Conservation (phyloP, 2,113 vertebrate genomes). For the Xenus cinereus region DNA sequence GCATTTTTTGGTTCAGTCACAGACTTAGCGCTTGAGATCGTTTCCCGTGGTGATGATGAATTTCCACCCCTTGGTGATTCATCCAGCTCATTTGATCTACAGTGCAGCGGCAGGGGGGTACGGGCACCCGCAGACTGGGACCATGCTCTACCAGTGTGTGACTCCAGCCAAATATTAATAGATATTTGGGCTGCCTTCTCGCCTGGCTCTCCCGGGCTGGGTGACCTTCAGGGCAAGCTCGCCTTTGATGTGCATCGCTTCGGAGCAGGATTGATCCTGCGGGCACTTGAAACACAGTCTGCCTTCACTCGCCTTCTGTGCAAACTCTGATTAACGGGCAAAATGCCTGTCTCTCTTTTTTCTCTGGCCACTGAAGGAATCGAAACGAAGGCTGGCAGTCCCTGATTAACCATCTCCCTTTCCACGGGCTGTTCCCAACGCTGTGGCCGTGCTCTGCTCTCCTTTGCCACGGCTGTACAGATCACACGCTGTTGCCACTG, state of each 20-base stretch:
- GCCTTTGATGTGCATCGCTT: neutral
- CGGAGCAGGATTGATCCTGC: neutral
- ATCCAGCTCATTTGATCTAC: fast-evolving
- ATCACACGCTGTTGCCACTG: neutral
- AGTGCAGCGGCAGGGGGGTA: fast-evolving
- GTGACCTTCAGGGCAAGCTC: neutral
- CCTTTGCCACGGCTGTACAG: neutral
- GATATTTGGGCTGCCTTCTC: neutral
- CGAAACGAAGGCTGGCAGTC: neutral
- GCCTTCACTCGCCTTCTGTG: neutral
- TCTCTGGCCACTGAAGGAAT: neutral
- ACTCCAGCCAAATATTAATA: fast-evolving
- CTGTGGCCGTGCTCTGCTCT: neutral
- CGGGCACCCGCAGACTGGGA: neutral
- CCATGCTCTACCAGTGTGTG: fast-evolving
- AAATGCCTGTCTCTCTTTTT: neutral
- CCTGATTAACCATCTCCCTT: neutral
- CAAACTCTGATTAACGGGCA: neutral
- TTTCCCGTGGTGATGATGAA: fast-evolving
- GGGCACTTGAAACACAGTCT: neutral
- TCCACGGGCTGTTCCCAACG: fast-evolving
- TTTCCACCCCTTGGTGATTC: neutral
- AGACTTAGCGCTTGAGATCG: fast-evolving
- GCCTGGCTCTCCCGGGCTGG: fast-evolving
- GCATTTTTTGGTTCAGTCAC: neutral